These are phyloP conservation scores for Anolis apletophallus DNA, from an alignment of 2,797 vertebrate genomes.

Conservation along the genomic window DNA sequence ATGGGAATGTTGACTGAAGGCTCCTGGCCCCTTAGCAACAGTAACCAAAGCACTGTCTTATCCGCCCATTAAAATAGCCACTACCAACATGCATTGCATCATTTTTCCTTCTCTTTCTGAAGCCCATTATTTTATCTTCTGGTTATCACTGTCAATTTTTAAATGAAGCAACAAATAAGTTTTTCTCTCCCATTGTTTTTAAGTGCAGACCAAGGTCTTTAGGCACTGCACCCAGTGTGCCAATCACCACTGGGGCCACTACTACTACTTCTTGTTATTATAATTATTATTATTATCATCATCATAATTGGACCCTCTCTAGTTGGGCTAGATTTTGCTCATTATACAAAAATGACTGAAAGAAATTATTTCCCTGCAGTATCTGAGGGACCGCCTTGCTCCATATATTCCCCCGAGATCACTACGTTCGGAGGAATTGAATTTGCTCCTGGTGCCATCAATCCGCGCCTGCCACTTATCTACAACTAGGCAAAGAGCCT, in stretches of 20 bases:
- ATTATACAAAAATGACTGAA: not conserved
- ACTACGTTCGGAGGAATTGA: too few relatives aligned
- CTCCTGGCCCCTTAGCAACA: slow-evolving; percentile 26
- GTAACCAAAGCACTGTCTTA: slow-evolving; percentile 12
- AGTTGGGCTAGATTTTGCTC: not conserved
- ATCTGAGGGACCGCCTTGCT: too few relatives aligned
- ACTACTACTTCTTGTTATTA: too few relatives aligned
- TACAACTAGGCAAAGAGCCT: too few relatives aligned
- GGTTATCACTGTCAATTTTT: not conserved
- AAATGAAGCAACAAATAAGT: too few relatives aligned
- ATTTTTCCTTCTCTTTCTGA: slow-evolving; percentile 39
- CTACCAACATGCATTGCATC: not conserved
- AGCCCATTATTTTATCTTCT: slow-evolving; percentile 32
- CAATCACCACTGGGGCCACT: too few relatives aligned
- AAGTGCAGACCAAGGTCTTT: too few relatives aligned
- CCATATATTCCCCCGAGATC: too few relatives aligned
- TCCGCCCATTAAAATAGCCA: not conserved
- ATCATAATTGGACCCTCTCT: not conserved
- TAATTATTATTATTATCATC: not conserved
- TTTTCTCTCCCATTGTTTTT: too few relatives aligned
- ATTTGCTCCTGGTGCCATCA: too few relatives aligned
- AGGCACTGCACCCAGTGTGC: too few relatives aligned
- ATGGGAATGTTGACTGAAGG: not conserved
- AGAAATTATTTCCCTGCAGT: not conserved
- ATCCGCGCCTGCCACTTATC: too few relatives aligned